Conservation (phyloP, 2,797 vertebrate genomes). For the Leuciscus waleckii region DNA sequence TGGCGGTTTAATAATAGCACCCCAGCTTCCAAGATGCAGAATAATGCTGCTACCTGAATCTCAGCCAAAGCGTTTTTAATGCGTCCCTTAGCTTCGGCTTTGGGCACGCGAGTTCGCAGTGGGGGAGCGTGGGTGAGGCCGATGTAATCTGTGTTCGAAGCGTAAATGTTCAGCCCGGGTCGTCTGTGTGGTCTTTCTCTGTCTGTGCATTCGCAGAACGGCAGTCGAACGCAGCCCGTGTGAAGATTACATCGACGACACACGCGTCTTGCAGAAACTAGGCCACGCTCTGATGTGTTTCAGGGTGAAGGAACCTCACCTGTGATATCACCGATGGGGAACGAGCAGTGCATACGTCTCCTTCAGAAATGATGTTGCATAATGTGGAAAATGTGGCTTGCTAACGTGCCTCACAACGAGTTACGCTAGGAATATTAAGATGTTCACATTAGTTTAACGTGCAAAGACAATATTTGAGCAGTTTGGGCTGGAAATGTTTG, state of each 20-base stretch:
- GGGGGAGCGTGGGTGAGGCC: slow-evolving; percentile 58
- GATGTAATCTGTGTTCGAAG: slow-evolving; percentile 59
- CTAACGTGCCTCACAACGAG: background rate
- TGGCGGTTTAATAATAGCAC: slow-evolving; percentile 64
- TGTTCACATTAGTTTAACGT: background rate
- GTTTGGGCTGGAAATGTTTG: background rate
- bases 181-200: slow-evolving; percentile 58
- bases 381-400: slow-evolving; percentile 27
- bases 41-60: slow-evolving; percentile 48
- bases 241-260: slow-evolving; percentile 75
- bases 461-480: background rate
- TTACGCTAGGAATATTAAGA: background rate
- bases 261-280: slow-evolving; percentile 72
- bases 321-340: slow-evolving; percentile 44
- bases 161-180: slow-evolving; percentile 42
- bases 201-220: slow-evolving; percentile 26
- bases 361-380: background rate
- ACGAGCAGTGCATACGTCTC: background rate
- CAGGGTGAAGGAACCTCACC: slow-evolving; percentile 78
- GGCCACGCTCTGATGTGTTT: slow-evolving; percentile 75
- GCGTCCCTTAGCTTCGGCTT: slow-evolving; percentile 38
- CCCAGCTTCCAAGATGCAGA: slow-evolving; percentile 42
- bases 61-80: slow-evolving; percentile 44
- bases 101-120: slow-evolving; percentile 22
- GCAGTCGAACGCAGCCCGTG: slow-evolving; percentile 32